Evolutionary conservation across 2,797 vertebrate species (phyloP).

Genomic region (Acanthis flammea): DNA sequence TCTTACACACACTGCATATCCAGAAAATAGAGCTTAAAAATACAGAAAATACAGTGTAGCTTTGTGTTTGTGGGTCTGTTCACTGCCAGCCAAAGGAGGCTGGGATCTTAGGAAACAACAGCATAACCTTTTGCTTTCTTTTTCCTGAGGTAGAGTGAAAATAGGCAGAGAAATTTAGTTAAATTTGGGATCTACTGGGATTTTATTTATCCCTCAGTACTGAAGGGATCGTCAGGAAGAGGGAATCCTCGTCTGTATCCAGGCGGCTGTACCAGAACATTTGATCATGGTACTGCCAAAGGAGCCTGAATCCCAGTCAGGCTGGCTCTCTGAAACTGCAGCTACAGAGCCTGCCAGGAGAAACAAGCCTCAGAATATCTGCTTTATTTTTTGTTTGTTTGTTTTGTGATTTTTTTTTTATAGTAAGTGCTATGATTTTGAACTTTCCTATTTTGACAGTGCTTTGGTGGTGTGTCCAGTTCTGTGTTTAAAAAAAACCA

Average conservation of each 20-base stretch:
- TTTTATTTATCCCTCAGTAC: not conserved
- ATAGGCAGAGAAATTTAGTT: not conserved
- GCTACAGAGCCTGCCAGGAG: not conserved
- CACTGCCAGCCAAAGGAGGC: not conserved
- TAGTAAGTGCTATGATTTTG: not conserved
- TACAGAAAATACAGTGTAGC: not conserved
- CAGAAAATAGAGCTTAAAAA: not conserved
- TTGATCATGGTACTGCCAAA: not conserved
- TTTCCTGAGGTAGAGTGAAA: not conserved
- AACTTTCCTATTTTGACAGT: not conserved
- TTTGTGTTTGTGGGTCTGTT: not conserved
- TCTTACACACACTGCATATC: rapidly evolving
- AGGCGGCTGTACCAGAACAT: not conserved
- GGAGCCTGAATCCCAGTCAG: not conserved
- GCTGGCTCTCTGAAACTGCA: not conserved
- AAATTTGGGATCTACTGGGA: rapidly evolving
- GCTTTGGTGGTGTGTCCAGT: not conserved
- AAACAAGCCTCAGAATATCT: not conserved
- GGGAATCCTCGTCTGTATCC: not conserved
- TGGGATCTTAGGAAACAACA: not conserved
- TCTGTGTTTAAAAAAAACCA: not conserved
- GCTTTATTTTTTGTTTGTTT: not conserved
- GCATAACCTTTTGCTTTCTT: not conserved
- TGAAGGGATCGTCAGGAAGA: rapidly evolving
- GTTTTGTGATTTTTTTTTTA: not conserved